These are phyloP conservation scores for Australoheros facetus DNA, from an alignment of 2,797 vertebrate genomes.

Conservation along the genomic window DNA sequence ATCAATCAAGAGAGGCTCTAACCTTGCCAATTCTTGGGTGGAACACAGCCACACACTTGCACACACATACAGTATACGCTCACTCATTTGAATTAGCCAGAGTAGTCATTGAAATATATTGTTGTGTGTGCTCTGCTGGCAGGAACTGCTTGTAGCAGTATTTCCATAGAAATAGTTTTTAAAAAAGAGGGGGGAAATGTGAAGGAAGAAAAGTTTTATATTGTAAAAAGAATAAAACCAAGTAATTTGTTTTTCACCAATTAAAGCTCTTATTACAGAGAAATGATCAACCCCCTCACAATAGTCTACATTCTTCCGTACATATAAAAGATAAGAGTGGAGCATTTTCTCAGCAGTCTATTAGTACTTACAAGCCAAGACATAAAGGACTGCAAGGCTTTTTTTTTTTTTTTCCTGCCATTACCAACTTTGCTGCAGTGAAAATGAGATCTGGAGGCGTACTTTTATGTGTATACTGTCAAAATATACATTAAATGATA, in stretches of 20 bases:
- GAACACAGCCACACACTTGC: conserved; percentile 18
- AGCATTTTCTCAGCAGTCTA: conserved; percentile 14
- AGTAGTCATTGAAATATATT: conserved; percentile 1
- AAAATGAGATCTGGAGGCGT: conserved; percentile 43
- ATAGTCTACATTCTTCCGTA: conserved; percentile 14
- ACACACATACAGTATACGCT: neutral
- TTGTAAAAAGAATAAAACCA: neutral
- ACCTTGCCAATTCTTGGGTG: conserved; percentile 63
- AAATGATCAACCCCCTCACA: conserved; percentile 14
- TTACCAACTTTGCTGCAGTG: conserved; percentile 16
- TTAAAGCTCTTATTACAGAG: conserved; percentile 11
- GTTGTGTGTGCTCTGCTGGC: neutral
- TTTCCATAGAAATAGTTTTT: neutral
- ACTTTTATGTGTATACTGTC: conserved; percentile 41
- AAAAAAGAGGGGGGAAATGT: neutral
- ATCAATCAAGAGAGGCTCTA: conserved; percentile 74
- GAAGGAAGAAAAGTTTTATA: neutral
- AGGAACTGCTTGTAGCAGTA: neutral
- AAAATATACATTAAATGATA: conserved; percentile 24
- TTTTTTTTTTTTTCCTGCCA: neutral
- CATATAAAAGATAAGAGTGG: neutral
- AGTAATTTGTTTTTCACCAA: conserved; percentile 19
- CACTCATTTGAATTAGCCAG: neutral
- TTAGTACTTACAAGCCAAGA: conserved; percentile 10
- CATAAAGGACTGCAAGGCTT: conserved; percentile 13